Percentiles rank a stretch among this genome's conserved stretches.
Conservation (phyloP, 2,888 invertebrate genomes). For the Tetropium fuscum region DNA sequence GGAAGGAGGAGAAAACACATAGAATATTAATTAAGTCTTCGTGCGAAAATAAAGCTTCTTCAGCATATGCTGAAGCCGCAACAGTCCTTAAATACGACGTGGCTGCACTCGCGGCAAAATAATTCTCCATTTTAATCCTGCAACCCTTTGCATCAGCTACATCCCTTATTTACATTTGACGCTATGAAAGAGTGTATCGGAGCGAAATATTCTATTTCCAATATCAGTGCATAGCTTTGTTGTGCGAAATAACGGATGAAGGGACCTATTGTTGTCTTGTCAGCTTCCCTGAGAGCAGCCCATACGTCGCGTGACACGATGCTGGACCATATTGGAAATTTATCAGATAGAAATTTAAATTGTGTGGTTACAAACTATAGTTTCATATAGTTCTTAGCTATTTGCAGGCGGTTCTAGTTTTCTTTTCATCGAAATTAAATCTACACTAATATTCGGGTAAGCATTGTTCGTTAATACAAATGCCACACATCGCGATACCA, state of each 20-base stretch:
- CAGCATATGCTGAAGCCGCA: conserved; percentile 40
- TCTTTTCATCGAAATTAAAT: conserved; percentile 32
- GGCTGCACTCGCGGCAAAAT: conserved; percentile 29
- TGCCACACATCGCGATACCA: conserved; percentile 29
- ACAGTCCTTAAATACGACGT: conserved; percentile 31
- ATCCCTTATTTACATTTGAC: conserved; percentile 63
- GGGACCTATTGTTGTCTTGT: conserved; percentile 61
- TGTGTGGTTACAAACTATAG: conserved; percentile 27
- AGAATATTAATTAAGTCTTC: conserved; percentile 14
- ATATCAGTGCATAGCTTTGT: conserved; percentile 64
- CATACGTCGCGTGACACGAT: conserved; percentile 46
- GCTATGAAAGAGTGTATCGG: conserved; percentile 62
- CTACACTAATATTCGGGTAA: conserved; percentile 27
- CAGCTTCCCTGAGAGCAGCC: conserved; percentile 50
- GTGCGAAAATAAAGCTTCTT: conserved; percentile 34
- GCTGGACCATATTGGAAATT: conserved; percentile 58
- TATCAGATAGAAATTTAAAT: conserved; percentile 56
- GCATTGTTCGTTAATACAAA: conserved; percentile 30
- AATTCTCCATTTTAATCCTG: conserved; percentile 53
- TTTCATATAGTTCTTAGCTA: conserved; percentile 23
- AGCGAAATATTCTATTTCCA: conserved; percentile 66
- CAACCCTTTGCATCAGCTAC: conserved; percentile 56
- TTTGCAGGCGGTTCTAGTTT: conserved; percentile 22
- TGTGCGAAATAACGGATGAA: conserved; percentile 62
- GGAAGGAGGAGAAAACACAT: not conserved